Percentiles rank a stretch among this genome's conserved stretches.
Evolutionary conservation across 2,797 vertebrate species (phyloP).

Genomic region (Bothrops alternatus): DNA sequence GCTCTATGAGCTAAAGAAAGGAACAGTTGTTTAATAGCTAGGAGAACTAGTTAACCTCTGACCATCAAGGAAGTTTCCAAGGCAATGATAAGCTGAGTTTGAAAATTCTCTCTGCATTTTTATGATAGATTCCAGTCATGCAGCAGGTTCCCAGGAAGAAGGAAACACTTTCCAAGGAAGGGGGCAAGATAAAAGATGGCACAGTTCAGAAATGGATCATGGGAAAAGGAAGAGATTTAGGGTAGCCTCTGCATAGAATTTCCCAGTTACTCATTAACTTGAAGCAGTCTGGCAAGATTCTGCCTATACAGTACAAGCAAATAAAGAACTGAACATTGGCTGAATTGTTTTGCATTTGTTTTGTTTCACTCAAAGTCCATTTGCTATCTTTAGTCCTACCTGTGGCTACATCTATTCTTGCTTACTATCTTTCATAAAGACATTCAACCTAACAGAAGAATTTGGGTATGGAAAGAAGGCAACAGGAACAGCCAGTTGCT

Average conservation of each 20-base stretch:
- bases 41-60: too few species aligned
- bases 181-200: neutral
- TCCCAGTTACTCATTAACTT: neutral
- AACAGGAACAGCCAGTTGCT: too few species aligned
- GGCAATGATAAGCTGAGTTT: neutral
- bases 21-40: too few species aligned
- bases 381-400: too few species aligned
- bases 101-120: neutral
- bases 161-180: neutral
- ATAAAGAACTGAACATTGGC: conserved; percentile 7
- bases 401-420: too few species aligned
- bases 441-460: too few species aligned
- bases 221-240: neutral
- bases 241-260: neutral
- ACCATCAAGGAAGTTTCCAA: neutral
- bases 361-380: too few species aligned
- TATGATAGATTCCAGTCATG: neutral
- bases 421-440: too few species aligned
- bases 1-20: too few species aligned
- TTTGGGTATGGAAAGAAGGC: too few species aligned
- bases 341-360: too few species aligned
- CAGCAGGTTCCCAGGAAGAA: neutral
- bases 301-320: neutral
- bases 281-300: neutral
- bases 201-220: neutral